Evolutionary conservation across 1,140 invertebrate species (phyloP).

Genomic region (Penaeus vannamei): DNA sequence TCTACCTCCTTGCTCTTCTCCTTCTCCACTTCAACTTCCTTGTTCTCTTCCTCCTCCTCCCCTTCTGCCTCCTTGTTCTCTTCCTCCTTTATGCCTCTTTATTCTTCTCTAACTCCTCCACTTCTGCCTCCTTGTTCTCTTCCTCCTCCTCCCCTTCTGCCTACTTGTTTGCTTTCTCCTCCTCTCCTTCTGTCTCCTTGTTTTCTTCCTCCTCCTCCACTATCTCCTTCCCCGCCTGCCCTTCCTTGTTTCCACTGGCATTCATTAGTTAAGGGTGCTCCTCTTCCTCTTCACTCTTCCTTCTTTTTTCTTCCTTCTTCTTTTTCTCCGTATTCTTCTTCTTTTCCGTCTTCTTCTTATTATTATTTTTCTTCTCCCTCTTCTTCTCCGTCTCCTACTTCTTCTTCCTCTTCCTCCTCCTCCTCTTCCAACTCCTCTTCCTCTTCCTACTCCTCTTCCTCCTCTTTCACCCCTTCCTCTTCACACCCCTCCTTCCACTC

Average conservation of each 20-base stretch:
- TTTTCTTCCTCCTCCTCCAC: neutral
- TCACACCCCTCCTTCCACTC: too few species aligned
- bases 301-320: too few species aligned
- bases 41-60: neutral
- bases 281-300: too few species aligned
- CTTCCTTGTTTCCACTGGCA: neutral
- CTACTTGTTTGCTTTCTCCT: neutral
- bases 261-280: neutral
- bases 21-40: neutral
- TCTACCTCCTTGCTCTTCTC: neutral
- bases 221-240: neutral
- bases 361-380: neutral
- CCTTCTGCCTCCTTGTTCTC: neutral
- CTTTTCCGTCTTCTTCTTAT: neutral
- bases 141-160: neutral
- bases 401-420: neutral
- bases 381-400: neutral
- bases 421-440: neutral
- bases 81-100: neutral
- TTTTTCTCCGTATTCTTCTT: neutral
- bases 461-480: neutral
- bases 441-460: neutral
- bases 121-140: neutral
- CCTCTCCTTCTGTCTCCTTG: neutral
- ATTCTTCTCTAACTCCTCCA: too few species aligned